phyloP scores from a whole-genome alignment of 2,888 invertebrate genomes.

The Encarsia formosa region DNA sequence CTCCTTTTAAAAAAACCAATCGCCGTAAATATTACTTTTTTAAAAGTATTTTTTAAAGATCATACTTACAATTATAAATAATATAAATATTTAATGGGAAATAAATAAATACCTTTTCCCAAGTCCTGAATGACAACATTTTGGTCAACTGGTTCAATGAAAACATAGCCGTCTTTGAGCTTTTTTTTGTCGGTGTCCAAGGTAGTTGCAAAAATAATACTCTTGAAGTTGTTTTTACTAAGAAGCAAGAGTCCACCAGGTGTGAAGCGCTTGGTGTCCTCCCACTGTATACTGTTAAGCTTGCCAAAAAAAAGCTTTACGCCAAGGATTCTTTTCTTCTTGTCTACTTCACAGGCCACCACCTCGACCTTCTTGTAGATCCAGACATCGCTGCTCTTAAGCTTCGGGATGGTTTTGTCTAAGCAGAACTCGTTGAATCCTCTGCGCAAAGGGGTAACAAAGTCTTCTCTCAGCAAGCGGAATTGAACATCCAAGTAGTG shows the following conservation, averaged over 20 bases:
- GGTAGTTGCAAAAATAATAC: neutral
- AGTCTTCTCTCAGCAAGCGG: constrained; percentile 9
- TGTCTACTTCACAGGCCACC: neutral
- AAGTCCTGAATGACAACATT: neutral
- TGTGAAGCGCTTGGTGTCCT: neutral
- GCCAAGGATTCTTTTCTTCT: neutral
- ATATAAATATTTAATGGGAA: too few relatives aligned
- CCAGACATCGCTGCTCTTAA: neutral
- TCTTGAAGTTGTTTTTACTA: constrained; percentile 2
- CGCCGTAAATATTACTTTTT: too few relatives aligned
- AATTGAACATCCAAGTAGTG: constrained; percentile 12
- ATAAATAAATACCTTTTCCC: neutral
- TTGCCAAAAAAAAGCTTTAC: neutral
- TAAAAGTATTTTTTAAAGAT: too few relatives aligned
- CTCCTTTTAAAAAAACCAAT: too few relatives aligned
- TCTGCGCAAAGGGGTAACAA: constrained; percentile 1
- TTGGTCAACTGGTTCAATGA: neutral
- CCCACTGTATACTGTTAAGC: neutral
- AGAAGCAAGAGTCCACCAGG: neutral
- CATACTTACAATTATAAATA: too few relatives aligned
- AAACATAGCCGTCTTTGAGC: neutral
- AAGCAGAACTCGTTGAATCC: neutral
- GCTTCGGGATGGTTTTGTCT: neutral
- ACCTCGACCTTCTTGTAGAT: neutral
- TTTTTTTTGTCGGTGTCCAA: neutral